Evolutionary conservation across 2,888 invertebrate genomes (phyloP), one percentile per base, ranked within the genome.

Genomic region (Sphaeridia pumilis): DNA sequence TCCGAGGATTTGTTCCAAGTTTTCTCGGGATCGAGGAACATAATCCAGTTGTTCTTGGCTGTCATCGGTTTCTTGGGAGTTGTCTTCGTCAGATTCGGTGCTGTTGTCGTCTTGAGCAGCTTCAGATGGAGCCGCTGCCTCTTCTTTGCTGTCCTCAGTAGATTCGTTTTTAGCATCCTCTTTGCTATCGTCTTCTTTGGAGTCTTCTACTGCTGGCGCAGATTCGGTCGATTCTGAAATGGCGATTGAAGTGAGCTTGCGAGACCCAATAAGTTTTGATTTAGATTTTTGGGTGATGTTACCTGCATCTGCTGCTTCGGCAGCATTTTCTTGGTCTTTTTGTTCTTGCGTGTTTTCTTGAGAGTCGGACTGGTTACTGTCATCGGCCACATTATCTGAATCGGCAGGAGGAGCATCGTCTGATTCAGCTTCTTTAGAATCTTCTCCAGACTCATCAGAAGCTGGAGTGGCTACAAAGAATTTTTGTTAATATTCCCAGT

Each of bases 1-100:
- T 68, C 84, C 82, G 41, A 92, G 71, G 42, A 92, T 77, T 68
- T 85, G 81, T 55, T 79, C 79, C 55, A 92, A 81, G 67, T 89
- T 87, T 49, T 82, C 82, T 59, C 87, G 79, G 49, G 83, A 79
- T 69, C 89, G 78, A 49, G 86, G 74, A 63, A 86, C 82, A 66
- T 81, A 78, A 47, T 63, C 63, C 21, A 59, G 62, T n/a, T n/a
- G n/a, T 58, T 67, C 67, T 24, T 53, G 54, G 46, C 45, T 41
- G 22, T 52, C 53, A 49, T 65, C 65, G n/a, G n/a, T n/a, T n/a
- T n/a, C n/a, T n/a, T n/a, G n/a, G n/a, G n/a, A n/a, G n/a, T n/a
- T n/a, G n/a, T n/a, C n/a, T n/a, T n/a, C n/a, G n/a, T n/a, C n/a
- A n/a, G n/a, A n/a, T 24, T 55, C 58, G 42, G 65, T 65, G 22